These are phyloP conservation scores for Knipowitschia caucasica DNA, from an alignment of 2,797 vertebrate species.

Conservation along the genomic window DNA sequence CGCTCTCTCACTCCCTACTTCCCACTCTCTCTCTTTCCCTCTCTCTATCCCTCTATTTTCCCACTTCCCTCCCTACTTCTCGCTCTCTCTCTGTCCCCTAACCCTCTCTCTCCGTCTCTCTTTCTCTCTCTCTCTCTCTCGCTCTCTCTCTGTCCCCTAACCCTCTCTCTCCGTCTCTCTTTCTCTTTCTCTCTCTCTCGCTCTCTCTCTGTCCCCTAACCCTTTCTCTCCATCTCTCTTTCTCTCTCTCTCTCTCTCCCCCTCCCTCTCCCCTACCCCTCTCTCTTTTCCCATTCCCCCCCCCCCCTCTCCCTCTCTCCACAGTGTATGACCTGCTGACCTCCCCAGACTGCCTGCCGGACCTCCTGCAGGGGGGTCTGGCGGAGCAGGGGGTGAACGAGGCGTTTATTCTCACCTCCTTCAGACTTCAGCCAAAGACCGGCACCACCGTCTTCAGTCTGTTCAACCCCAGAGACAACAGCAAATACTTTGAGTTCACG, in stretches of 20 bases:
- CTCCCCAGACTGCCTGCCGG: conserved; percentile 83
- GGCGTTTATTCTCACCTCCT: conserved; percentile 85
- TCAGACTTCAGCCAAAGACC: conserved; percentile 84
- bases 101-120: conserved; percentile 6
- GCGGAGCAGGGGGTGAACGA: conserved; percentile 83
- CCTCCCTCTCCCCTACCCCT: conserved; percentile 1
- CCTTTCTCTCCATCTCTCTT: too few relatives aligned
- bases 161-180: conserved; percentile 8
- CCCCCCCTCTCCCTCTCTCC: conserved; percentile 21
- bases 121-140: conserved; percentile 3
- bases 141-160: conserved; percentile 48
- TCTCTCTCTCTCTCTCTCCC: too few relatives aligned
- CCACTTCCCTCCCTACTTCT: too few relatives aligned
- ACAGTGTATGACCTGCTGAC: conserved; percentile 94
- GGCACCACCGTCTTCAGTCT: conserved; percentile 82
- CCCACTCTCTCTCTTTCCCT: too few relatives aligned
- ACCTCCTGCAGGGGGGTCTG: conserved; percentile 83
- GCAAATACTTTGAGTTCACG: conserved; percentile 93
- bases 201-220: too few relatives aligned
- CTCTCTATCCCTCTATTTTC: too few relatives aligned
- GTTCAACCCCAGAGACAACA: conserved; percentile 87
- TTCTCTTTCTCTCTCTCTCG: too few relatives aligned
- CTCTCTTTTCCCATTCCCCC: conserved; percentile 49
- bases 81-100: background rate
- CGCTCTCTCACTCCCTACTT: too few relatives aligned